These are phyloP conservation scores for Gopherus flavomarginatus DNA, from an alignment of 2,113 vertebrate species.

Conservation along the genomic window DNA sequence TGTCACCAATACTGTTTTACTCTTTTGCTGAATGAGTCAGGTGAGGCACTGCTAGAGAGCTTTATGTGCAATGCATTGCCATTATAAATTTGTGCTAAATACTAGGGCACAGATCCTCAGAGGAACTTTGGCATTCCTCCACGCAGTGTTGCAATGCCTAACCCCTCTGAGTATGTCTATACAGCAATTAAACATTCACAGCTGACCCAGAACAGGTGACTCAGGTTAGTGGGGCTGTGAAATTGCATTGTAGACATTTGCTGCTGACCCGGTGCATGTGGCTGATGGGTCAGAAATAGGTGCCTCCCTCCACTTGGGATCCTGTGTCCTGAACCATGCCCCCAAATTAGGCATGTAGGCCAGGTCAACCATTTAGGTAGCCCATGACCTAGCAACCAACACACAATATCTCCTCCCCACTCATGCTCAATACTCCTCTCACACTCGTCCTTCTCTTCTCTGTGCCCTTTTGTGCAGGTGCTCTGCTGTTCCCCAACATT, in stretches of 20 bases:
- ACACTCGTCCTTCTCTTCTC: neutral
- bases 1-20: neutral
- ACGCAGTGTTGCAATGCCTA: neutral
- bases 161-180: neutral
- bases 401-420: neutral
- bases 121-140: neutral
- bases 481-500: neutral
- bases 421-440: neutral
- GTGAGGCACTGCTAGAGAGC: neutral
- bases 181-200: neutral
- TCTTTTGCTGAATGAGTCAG: neutral
- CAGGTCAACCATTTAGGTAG: neutral
- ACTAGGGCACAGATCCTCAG: neutral
- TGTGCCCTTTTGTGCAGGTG: neutral
- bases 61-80: neutral
- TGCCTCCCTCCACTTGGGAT: neutral
- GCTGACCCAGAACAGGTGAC: neutral
- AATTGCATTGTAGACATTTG: neutral
- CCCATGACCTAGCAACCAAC: neutral
- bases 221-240: neutral
- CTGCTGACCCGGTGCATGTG: neutral
- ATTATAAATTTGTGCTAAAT: neutral
- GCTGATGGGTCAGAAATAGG: neutral
- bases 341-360: neutral
- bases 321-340: neutral